These are phyloP conservation scores for Aurelia aurita complex sp. Pacific DNA, from an alignment of 30 jellyfish, hydroid and myxozoan species.

Conservation along the genomic window DNA sequence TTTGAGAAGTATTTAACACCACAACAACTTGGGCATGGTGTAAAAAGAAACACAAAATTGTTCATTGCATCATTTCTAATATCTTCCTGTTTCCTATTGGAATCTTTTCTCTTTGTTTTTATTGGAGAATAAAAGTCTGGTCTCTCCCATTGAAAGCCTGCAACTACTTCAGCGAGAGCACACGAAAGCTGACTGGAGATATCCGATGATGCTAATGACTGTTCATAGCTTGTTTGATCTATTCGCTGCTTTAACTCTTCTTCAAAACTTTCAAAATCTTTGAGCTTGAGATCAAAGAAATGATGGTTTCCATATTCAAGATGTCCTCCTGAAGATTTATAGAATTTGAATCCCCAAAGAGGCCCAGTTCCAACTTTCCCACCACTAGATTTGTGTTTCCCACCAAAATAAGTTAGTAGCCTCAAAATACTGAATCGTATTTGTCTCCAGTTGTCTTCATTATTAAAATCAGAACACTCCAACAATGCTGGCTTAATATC, in stretches of 20 bases:
- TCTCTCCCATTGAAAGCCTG: constrained; percentile 95
- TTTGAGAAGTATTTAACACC: constrained; percentile 16
- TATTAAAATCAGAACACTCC: not conserved
- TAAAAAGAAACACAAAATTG: constrained; percentile 55
- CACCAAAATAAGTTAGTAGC: constrained; percentile 48
- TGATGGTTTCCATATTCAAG: constrained; percentile 64
- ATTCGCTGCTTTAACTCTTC: constrained; percentile 37
- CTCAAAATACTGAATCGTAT: constrained; percentile 59
- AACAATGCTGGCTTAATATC: constrained; percentile 40
- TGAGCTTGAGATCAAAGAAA: constrained; percentile 61
- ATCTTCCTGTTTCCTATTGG: not conserved
- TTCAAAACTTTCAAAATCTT: constrained; percentile 74
- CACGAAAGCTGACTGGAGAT: constrained; percentile 53
- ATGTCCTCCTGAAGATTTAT: constrained; percentile 65
- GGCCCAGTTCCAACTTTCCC: constrained; percentile 41
- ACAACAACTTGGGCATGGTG: constrained; percentile 81
- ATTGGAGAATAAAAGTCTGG: constrained; percentile 90
- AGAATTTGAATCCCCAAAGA: constrained; percentile 93
- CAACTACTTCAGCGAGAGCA: constrained; percentile 75
- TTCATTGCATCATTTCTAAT: not conserved
- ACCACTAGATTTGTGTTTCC: constrained; percentile 26
- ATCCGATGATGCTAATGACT: not conserved
- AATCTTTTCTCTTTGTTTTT: constrained; percentile 17
- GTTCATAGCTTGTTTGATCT: not conserved
- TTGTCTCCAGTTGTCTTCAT: constrained; percentile 7